Conservation (phyloP, 2,888 invertebrate genomes). For the Mythimna albipuncta region DNA sequence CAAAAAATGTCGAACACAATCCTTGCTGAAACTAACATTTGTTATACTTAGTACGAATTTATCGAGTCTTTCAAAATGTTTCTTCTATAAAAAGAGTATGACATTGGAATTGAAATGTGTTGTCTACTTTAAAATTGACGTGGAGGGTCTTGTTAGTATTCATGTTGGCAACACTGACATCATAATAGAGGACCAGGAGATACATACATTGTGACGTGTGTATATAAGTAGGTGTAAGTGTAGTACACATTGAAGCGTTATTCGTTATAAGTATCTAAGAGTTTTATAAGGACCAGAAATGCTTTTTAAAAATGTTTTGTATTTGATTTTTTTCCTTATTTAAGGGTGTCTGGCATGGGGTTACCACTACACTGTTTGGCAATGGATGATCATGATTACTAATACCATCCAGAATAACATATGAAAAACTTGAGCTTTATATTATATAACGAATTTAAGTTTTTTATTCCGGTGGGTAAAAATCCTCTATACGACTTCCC, state of each 20-base stretch:
- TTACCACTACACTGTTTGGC: too few relatives aligned
- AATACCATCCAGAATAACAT: too few relatives aligned
- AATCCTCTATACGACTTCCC: too few relatives aligned
- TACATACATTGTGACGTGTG: too few relatives aligned
- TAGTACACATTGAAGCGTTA: background rate
- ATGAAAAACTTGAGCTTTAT: too few relatives aligned
- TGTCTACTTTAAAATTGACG: background rate
- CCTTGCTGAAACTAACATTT: slow-evolving; percentile 21
- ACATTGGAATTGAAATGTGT: slow-evolving; percentile 21
- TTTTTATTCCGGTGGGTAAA: too few relatives aligned
- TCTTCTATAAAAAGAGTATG: slow-evolving; percentile 21
- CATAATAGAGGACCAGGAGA: background rate
- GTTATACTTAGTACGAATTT: slow-evolving; percentile 40
- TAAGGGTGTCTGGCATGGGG: too few relatives aligned
- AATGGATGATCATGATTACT: too few relatives aligned
- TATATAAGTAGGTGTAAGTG: background rate
- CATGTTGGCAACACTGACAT: background rate
- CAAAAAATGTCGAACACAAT: slow-evolving; percentile 36
- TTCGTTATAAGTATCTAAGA: background rate
- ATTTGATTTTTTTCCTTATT: too few relatives aligned
- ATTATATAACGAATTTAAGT: too few relatives aligned
- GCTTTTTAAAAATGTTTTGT: too few relatives aligned
- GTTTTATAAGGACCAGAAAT: too few relatives aligned
- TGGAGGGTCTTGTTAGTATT: background rate
- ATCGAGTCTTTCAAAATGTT: slow-evolving; percentile 42